These are phyloP conservation scores for Sebastes alutus DNA, from an alignment of 2,797 vertebrate genomes.

Conservation along the genomic window DNA sequence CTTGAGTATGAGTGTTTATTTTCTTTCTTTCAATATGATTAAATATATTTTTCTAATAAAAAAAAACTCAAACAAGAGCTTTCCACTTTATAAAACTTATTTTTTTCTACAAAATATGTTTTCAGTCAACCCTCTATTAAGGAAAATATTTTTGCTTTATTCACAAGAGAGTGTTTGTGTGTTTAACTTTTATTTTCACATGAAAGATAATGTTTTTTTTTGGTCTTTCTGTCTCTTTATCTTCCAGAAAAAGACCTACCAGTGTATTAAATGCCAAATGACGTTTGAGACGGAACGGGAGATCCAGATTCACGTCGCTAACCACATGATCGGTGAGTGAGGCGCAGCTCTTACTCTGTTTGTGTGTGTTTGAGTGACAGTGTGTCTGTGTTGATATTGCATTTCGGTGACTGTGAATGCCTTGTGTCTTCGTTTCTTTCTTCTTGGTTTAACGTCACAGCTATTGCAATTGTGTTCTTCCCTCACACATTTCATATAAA, in stretches of 20 bases:
- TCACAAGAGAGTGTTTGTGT: not conserved
- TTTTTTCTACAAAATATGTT: not conserved
- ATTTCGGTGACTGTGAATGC: constrained; percentile 31
- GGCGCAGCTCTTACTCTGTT: constrained; percentile 1
- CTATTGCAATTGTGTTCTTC: not conserved
- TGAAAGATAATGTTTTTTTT: not conserved
- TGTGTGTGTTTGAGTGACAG: not conserved
- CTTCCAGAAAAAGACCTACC: constrained; percentile 98
- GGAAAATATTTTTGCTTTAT: not conserved
- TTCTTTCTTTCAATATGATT: not conserved
- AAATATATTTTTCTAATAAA: not conserved
- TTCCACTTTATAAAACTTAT: not conserved
- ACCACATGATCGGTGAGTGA: constrained; percentile 99
- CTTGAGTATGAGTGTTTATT: not conserved
- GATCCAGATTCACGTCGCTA: constrained; percentile 99
- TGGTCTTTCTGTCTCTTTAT: constrained; percentile 3
- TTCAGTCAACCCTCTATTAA: not conserved
- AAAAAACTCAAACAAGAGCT: not conserved
- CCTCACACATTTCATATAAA: not conserved
- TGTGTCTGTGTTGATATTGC: not conserved
- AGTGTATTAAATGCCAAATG: constrained; percentile 99
- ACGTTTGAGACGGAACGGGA: constrained; percentile 98
- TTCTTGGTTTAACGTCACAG: not conserved
- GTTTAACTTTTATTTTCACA: not conserved
- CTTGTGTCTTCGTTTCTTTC: not conserved